A percentile compares a stretch with the other conserved stretches of the same genome.
These are phyloP conservation scores for Oncorhynchus kisutch DNA, from an alignment of 2,113 vertebrate species.

Conservation along the genomic window DNA sequence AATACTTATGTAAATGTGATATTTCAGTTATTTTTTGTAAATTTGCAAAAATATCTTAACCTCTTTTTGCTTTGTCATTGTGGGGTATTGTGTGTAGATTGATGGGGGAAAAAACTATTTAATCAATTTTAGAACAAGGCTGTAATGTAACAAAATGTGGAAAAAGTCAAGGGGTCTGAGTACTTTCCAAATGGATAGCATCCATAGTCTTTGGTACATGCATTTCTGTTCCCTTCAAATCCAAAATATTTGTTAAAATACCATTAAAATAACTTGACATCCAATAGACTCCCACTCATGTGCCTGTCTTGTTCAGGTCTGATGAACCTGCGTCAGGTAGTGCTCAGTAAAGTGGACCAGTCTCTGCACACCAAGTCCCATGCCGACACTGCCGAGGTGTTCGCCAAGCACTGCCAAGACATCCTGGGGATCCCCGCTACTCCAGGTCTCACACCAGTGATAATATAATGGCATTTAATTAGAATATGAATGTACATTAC, in stretches of 20 bases:
- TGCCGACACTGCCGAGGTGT: conserved; percentile 83
- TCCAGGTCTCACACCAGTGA: conserved; percentile 74
- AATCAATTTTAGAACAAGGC: no score
- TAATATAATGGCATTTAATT: neutral
- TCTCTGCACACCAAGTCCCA: conserved; percentile 77
- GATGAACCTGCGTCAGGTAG: conserved; percentile 90
- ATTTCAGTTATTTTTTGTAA: no score
- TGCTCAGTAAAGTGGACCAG: conserved; percentile 94
- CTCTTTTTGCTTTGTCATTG: no score
- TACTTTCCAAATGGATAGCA: no score
- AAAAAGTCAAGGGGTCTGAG: no score
- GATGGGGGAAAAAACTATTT: no score
- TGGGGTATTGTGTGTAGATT: no score
- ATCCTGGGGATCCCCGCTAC: conserved; percentile 89
- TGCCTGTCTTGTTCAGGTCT: conserved; percentile 73
- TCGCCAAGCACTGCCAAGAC: conserved; percentile 81
- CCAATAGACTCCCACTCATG: neutral
- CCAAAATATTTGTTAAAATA: neutral
- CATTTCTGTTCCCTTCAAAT: neutral
- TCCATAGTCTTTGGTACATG: no score
- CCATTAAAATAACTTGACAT: neutral
- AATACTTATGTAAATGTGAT: no score
- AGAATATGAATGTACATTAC: neutral
- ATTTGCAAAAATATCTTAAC: no score
- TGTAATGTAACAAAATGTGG: no score